Percentiles rank a stretch among this genome's conserved stretches.
Conservation (phyloP, 2,888 invertebrate species). For the Acrobasis consociella region DNA sequence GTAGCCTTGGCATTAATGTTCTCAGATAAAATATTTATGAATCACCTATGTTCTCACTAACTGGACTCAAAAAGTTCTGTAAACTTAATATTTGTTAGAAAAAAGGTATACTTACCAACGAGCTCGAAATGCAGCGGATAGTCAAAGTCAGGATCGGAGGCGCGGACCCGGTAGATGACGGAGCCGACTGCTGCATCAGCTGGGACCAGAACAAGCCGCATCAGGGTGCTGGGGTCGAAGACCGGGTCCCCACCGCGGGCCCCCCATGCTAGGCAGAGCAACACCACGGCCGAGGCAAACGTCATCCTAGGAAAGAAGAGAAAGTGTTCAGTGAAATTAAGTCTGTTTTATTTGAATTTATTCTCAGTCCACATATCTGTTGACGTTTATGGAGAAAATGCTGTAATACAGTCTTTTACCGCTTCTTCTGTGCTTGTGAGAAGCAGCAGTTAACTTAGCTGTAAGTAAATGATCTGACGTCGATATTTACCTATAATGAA, state of each 20-base stretch:
- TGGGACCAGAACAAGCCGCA: slow-evolving; percentile 91
- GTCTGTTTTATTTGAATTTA: neutral
- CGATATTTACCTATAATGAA: no score
- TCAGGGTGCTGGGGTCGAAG: slow-evolving; percentile 92
- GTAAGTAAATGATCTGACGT: no score
- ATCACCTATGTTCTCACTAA: no score
- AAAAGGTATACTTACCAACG: slow-evolving; percentile 75
- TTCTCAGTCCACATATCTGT: no score
- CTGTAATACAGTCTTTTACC: no score
- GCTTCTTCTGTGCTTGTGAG: no score
- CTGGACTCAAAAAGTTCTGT: no score
- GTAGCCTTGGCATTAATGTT: no score
- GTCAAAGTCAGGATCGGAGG: slow-evolving; percentile 93
- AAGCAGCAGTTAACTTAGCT: no score
- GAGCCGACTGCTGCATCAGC: slow-evolving; percentile 92
- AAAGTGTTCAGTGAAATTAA: slow-evolving; percentile 6
- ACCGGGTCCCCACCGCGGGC: slow-evolving; percentile 86
- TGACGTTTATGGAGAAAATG: no score
- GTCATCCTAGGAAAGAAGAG: slow-evolving; percentile 64
- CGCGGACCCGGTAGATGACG: slow-evolving; percentile 93
- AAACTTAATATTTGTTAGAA: no score
- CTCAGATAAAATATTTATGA: no score
- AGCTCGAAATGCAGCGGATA: slow-evolving; percentile 93
- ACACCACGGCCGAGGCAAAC: slow-evolving; percentile 68
- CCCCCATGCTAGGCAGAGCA: slow-evolving; percentile 60